Percentiles rank a stretch among this genome's conserved stretches.
These are phyloP conservation scores for Micropoecilia bifurca DNA, from an alignment of 2,797 vertebrate genomes.

Conservation along the genomic window DNA sequence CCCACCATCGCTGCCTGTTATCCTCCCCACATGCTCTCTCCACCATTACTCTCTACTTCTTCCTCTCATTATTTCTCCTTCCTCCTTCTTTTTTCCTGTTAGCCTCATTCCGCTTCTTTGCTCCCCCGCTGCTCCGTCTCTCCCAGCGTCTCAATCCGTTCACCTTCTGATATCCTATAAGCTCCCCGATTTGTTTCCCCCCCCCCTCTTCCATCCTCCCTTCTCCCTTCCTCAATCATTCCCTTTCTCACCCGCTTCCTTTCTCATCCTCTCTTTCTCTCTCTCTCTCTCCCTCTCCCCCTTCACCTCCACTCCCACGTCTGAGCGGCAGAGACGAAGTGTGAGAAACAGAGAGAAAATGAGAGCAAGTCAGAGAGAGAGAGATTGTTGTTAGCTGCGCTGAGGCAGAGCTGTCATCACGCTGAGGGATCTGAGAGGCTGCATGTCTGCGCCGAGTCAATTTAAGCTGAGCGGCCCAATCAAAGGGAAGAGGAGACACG, in stretches of 20 bases:
- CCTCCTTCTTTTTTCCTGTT: slow-evolving; percentile 7
- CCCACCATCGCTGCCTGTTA: slow-evolving; percentile 67
- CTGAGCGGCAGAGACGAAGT: slow-evolving; percentile 69
- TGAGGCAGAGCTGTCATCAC: slow-evolving; percentile 79
- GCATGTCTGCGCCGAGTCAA: slow-evolving; percentile 69
- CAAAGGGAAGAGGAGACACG: slow-evolving; percentile 65
- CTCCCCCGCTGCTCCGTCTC: slow-evolving; percentile 60
- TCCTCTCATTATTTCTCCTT: slow-evolving; percentile 58
- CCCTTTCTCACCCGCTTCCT: slow-evolving; percentile 36
- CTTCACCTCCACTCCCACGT: slow-evolving; percentile 76
- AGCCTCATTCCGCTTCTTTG: slow-evolving; percentile 46
- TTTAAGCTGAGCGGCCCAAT: slow-evolving; percentile 80
- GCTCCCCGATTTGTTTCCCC: slow-evolving; percentile 61
- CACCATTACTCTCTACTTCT: slow-evolving; percentile 39
- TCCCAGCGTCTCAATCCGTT: slow-evolving; percentile 55
- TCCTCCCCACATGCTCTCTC: slow-evolving; percentile 56
- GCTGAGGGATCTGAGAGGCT: slow-evolving; percentile 77
- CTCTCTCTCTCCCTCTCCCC: slow-evolving; percentile 50
- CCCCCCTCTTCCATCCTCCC: slow-evolving; percentile 54
- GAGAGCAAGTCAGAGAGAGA: slow-evolving; percentile 58
- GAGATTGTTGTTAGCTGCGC: slow-evolving; percentile 69
- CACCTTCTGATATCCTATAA: slow-evolving; percentile 65
- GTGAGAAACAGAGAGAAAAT: slow-evolving; percentile 61
- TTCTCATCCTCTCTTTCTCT: slow-evolving; percentile 52
- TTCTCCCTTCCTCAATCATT: slow-evolving; percentile 52